Evolutionary conservation across 2,888 invertebrate genomes (phyloP).

Genomic region (Leptopilina syphax): DNA sequence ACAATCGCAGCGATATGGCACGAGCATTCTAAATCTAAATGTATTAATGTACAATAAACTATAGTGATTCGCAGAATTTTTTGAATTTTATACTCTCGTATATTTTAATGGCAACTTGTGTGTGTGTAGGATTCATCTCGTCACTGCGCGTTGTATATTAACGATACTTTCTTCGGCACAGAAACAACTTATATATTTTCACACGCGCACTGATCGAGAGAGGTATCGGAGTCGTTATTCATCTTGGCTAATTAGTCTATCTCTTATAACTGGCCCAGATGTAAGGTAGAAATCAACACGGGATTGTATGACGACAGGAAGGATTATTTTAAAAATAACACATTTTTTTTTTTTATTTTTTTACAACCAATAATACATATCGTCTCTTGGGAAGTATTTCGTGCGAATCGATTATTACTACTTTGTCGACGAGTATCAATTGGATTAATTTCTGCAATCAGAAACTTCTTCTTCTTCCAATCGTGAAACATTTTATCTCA

Average conservation of each 20-base stretch:
- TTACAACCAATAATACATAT: conserved; percentile 18
- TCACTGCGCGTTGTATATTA: neutral
- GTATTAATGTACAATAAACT: too few species aligned
- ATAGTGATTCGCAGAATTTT: neutral
- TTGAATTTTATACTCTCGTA: neutral
- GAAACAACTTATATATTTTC: conserved; percentile 54
- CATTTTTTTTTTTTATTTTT: conserved; percentile 49
- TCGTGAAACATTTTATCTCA: neutral
- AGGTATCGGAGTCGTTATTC: conserved; percentile 58
- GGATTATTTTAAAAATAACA: conserved; percentile 50
- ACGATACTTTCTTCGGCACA: conserved; percentile 66
- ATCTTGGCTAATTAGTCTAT: conserved; percentile 55
- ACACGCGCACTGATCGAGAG: conserved; percentile 49
- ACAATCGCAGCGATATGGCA: neutral
- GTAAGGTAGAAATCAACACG: conserved; percentile 61
- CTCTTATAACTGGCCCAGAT: conserved; percentile 61
- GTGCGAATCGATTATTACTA: conserved; percentile 58
- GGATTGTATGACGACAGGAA: conserved; percentile 61
- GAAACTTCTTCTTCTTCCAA: neutral
- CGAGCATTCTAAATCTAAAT: neutral
- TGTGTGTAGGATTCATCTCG: neutral
- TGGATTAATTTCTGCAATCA: conserved; percentile 8
- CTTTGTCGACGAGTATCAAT: conserved; percentile 46
- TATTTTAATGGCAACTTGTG: neutral
- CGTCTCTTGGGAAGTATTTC: conserved; percentile 61